Percentiles rank a stretch among this genome's conserved stretches.
These are phyloP conservation scores for Cataglyphis livida DNA, from an alignment of 2,888 invertebrate species.

Conservation along the genomic window DNA sequence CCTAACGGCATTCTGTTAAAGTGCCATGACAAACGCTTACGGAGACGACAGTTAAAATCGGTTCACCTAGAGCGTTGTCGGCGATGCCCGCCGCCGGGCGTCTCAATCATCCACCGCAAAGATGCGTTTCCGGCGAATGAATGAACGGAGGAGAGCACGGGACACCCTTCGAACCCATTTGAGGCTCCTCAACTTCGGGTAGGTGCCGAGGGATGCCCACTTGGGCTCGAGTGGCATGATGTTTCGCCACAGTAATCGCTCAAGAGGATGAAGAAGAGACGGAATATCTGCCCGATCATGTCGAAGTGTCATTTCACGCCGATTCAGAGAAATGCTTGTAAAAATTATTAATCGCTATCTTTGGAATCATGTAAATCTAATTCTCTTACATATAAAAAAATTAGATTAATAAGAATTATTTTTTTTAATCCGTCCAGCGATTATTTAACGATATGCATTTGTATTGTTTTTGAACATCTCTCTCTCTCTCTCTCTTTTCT, in stretches of 20 bases:
- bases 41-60: conserved; percentile 63
- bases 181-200: conserved; percentile 70
- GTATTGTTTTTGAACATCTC: not conserved
- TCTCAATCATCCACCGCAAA: conserved; percentile 78
- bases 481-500: not conserved
- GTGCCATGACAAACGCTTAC: conserved; percentile 68
- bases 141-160: conserved; percentile 80
- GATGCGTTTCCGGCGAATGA: conserved; percentile 82
- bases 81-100: conserved; percentile 44
- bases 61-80: conserved; percentile 63
- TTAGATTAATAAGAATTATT: not conserved
- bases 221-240: conserved; percentile 76
- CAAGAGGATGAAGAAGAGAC: conserved; percentile 69
- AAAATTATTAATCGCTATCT: not conserved
- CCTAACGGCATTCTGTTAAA: conserved; percentile 45
- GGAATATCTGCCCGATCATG: conserved; percentile 48
- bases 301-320: conserved; percentile 2
- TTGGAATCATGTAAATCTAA: not conserved
- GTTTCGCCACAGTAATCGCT: conserved; percentile 70
- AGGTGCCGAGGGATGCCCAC: conserved; percentile 79
- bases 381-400: not conserved
- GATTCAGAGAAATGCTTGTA: not conserved
- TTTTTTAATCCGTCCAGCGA: not conserved
- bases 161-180: conserved; percentile 69
- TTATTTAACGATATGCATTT: not conserved